Evolutionary conservation across 2,888 invertebrate species (phyloP).

Genomic region (Griposia aprilina): DNA sequence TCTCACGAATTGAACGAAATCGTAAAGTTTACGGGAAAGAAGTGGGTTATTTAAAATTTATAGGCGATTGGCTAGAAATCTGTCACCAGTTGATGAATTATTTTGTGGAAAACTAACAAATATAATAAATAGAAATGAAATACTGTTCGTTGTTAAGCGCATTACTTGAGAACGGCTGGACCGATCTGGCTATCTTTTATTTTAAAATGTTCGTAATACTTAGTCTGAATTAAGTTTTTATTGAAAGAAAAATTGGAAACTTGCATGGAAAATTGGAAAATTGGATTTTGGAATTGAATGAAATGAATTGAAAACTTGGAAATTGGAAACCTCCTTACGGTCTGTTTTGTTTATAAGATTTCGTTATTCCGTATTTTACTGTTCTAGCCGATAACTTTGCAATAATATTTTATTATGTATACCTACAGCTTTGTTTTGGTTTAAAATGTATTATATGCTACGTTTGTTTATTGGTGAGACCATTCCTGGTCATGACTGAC

Average conservation of each 20-base stretch:
- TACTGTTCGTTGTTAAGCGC: background rate
- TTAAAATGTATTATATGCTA: background rate
- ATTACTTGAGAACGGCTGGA: background rate
- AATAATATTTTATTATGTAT: background rate
- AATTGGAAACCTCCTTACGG: background rate
- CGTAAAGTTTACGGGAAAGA: conserved; percentile 7
- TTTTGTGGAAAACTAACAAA: background rate
- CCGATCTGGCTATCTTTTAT: background rate
- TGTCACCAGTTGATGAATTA: conserved; percentile 8
- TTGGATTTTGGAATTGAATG: no score
- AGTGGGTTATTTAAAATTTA: conserved; percentile 26
- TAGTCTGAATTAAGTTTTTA: background rate
- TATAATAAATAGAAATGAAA: background rate
- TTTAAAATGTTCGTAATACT: background rate
- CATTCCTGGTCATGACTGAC: background rate
- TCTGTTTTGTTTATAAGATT: background rate
- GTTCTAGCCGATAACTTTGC: background rate
- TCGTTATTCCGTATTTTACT: background rate
- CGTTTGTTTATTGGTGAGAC: background rate
- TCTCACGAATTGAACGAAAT: conserved; percentile 22
- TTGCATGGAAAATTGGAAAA: background rate
- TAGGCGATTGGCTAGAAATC: background rate
- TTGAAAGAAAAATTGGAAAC: background rate
- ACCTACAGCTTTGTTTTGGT: background rate
- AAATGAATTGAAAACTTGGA: background rate